Percentiles rank a stretch among this genome's conserved stretches.
Conservation (phyloP, 2,113 vertebrate species). For the Cricetomys ansorgei region DNA sequence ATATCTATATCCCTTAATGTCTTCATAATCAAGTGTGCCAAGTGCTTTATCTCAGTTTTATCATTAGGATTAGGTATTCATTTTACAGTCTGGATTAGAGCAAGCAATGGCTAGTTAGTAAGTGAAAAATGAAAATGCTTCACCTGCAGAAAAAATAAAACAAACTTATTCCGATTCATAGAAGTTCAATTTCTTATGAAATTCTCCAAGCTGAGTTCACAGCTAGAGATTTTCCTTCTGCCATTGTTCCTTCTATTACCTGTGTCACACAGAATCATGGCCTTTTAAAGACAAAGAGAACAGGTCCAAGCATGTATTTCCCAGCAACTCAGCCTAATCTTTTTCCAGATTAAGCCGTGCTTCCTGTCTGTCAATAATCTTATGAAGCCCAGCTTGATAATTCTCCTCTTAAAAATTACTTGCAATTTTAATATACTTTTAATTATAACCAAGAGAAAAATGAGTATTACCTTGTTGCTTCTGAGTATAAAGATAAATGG, state of each 20-base stretch:
- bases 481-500: neutral
- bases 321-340: neutral
- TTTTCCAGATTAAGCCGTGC: neutral
- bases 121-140: neutral
- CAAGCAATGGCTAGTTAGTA: neutral
- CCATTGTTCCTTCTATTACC: neutral
- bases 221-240: neutral
- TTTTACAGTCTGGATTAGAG: neutral
- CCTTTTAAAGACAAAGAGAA: neutral
- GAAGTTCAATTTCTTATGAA: neutral
- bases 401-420: neutral
- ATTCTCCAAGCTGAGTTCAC: neutral
- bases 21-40: neutral
- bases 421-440: neutral
- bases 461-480: neutral
- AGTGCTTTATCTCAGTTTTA: neutral
- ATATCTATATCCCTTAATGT: neutral
- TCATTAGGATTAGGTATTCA: neutral
- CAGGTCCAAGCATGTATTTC: neutral
- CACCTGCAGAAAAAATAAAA: neutral
- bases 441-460: neutral
- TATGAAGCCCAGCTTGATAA: neutral
- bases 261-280: neutral
- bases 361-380: neutral
- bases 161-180: neutral